These are phyloP conservation scores for Geotrupes spiniger DNA, from an alignment of 2,888 invertebrate species.

Conservation along the genomic window DNA sequence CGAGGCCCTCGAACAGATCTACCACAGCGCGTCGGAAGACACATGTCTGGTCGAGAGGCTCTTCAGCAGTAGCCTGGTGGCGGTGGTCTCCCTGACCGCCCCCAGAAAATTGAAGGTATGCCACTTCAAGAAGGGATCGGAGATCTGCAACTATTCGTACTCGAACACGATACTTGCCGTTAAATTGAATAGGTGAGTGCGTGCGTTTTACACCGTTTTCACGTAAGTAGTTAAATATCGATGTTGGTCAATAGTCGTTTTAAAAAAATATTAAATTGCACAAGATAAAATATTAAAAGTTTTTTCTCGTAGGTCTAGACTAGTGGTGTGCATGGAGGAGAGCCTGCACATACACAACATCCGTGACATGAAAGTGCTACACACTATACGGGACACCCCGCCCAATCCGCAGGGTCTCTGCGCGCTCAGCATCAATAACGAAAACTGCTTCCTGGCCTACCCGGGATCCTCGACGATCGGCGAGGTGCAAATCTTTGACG, in stretches of 20 bases:
- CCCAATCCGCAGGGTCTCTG: slow-evolving; percentile 91
- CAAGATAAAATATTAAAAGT: too few relatives aligned
- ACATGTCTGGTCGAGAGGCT: slow-evolving; percentile 91
- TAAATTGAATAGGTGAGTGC: slow-evolving; percentile 86
- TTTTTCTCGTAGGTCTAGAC: slow-evolving; percentile 53
- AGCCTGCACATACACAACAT: slow-evolving; percentile 98
- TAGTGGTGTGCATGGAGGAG: slow-evolving; percentile 97
- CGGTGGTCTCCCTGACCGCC: slow-evolving; percentile 87
- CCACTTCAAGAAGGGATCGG: slow-evolving; percentile 96
- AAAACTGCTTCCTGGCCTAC: slow-evolving; percentile 93
- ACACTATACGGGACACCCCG: slow-evolving; percentile 97
- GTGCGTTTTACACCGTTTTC: slow-evolving; percentile 45
- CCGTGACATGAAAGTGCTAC: slow-evolving; percentile 95
- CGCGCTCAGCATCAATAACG: slow-evolving; percentile 79
- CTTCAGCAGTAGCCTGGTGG: slow-evolving; percentile 95
- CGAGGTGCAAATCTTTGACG: slow-evolving; percentile 95
- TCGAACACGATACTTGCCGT: slow-evolving; percentile 95
- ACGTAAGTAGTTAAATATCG: too few relatives aligned
- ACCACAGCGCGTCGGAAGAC: slow-evolving; percentile 80
- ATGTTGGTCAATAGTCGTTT: too few relatives aligned
- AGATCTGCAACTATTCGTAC: slow-evolving; percentile 94
- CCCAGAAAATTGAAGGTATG: slow-evolving; percentile 92
- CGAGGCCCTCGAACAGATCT: slow-evolving; percentile 86
- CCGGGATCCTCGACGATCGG: slow-evolving; percentile 92
- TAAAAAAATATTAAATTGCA: too few relatives aligned